A percentile compares a stretch with the other conserved stretches of the same genome.
These are phyloP conservation scores for Apoda limacodes DNA, from an alignment of 2,888 invertebrate species.

Conservation along the genomic window DNA sequence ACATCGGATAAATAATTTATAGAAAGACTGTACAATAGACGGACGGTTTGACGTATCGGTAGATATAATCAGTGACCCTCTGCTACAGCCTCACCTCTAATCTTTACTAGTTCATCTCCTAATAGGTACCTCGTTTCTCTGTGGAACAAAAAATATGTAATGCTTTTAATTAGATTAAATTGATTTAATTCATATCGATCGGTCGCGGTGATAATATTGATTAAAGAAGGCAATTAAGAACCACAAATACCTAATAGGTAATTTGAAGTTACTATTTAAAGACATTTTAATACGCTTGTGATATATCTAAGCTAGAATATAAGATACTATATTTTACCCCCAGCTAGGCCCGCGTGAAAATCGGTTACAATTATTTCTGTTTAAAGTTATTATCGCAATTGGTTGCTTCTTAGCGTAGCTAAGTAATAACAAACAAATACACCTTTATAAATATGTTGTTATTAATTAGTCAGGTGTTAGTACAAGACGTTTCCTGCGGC, in stretches of 20 bases:
- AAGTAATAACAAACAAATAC: too few relatives aligned
- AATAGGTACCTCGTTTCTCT: slow-evolving; percentile 63
- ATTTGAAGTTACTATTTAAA: too few relatives aligned
- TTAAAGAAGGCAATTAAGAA: slow-evolving; percentile 58
- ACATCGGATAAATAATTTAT: slow-evolving; percentile 64
- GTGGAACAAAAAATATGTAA: slow-evolving; percentile 65
- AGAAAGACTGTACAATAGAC: slow-evolving; percentile 50
- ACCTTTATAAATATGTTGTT: too few relatives aligned
- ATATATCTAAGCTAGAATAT: too few relatives aligned
- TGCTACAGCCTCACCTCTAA: slow-evolving; percentile 48
- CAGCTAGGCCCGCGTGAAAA: too few relatives aligned
- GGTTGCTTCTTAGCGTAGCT: too few relatives aligned
- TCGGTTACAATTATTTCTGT: too few relatives aligned
- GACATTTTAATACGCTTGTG: too few relatives aligned
- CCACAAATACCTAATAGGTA: slow-evolving; percentile 39
- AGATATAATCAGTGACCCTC: slow-evolving; percentile 66
- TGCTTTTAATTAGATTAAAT: slow-evolving; percentile 70
- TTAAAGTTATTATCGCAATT: too few relatives aligned
- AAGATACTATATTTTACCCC: too few relatives aligned
- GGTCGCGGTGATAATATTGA: slow-evolving; percentile 39
- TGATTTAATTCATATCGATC: slow-evolving; percentile 63
- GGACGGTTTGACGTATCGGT: slow-evolving; percentile 57
- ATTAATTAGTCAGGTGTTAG: too few relatives aligned
- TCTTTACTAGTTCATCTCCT: slow-evolving; percentile 61
- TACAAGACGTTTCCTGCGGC: too few relatives aligned